A percentile compares a stretch with the other conserved stretches of the same genome.
phyloP scores from a whole-genome alignment of 2,113 vertebrate genomes.

The Catagonus wagneri region DNA sequence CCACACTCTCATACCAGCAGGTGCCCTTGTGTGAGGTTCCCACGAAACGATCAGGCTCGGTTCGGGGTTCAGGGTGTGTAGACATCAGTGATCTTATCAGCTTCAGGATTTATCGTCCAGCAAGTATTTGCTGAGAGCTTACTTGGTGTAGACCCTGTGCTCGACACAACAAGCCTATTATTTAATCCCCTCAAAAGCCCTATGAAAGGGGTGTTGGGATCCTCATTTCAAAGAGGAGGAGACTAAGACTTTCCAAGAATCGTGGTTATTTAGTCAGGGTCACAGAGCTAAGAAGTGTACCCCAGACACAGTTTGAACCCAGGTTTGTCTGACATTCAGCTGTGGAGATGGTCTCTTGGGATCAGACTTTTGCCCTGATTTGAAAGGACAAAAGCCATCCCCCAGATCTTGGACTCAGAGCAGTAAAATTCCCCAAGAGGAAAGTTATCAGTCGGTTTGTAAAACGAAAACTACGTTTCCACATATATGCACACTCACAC shows the following conservation, averaged over 20 bases:
- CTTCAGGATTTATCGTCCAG: not conserved
- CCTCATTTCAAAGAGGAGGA: slow-evolving; percentile 1
- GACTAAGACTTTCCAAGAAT: not conserved
- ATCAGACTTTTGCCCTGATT: not conserved
- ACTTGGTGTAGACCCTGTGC: not conserved
- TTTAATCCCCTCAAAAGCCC: not conserved
- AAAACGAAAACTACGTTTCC: not conserved
- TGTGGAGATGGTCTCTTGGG: not conserved
- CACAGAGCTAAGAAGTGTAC: not conserved
- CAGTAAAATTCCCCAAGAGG: not conserved
- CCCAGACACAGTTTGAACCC: not conserved
- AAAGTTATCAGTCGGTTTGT: not conserved
- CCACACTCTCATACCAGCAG: not conserved
- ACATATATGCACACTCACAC: fast-evolving
- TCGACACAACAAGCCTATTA: not conserved
- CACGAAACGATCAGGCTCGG: not conserved
- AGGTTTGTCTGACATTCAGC: not conserved
- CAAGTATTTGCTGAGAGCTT: not conserved
- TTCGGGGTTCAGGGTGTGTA: not conserved
- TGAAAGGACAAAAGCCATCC: not conserved
- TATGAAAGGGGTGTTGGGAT: not conserved
- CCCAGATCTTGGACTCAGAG: not conserved
- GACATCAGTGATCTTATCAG: not conserved
- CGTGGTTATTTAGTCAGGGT: not conserved
- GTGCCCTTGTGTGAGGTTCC: not conserved